Base-by-base conservation (phyloP, 1,140 invertebrate genomes). In the Condylostylus longicornis region DNA sequence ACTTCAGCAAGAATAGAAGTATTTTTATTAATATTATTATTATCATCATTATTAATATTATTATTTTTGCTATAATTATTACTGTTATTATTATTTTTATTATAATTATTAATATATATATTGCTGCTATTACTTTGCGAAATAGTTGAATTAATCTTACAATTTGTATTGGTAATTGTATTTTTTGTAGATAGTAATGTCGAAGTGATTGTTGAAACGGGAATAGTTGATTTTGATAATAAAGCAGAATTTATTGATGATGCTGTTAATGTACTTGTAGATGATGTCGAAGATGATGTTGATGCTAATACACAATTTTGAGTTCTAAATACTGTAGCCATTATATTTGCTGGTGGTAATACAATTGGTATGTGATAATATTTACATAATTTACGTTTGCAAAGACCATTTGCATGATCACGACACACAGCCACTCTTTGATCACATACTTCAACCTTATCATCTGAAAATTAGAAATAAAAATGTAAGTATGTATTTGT, bases 391-490 rank as follows among this genome's bases (percentile, higher is more conserved):
- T 81, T 77, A 61, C 85, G 80, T 53, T 76, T 72, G 67, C 86
- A 90, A 63, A 82, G 77, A 58, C 85, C 85, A 62, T 85, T 86
- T 54, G 82, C 85, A 63, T 83, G 82, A 72, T 91, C 86, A 62
- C 85, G 82, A 69, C 87, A 93, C 53, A 91, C 86, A 62, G 84
- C 85, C 69, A 91, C 86, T 65, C 82, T 79, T 63, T 85, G 83
- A 67, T 88, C 84, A 69, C 78, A 78, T 70, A 89, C 82, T 74
- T 90, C 85, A 71, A 90, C 83, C 63, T 74, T 74, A 69, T 85
- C 83, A 72, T 85, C 86, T 90, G 69, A 9, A 64, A 63, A 37
- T 34, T 45, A 18, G 10, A 33, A 12, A 12, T 10, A 14, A 23
- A 61, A 64, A 35, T 42, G 50, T 6, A 4, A 35, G n/a, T 20